Conservation (phyloP, 2,113 vertebrate species). For the Butastur rufipennis region DNA sequence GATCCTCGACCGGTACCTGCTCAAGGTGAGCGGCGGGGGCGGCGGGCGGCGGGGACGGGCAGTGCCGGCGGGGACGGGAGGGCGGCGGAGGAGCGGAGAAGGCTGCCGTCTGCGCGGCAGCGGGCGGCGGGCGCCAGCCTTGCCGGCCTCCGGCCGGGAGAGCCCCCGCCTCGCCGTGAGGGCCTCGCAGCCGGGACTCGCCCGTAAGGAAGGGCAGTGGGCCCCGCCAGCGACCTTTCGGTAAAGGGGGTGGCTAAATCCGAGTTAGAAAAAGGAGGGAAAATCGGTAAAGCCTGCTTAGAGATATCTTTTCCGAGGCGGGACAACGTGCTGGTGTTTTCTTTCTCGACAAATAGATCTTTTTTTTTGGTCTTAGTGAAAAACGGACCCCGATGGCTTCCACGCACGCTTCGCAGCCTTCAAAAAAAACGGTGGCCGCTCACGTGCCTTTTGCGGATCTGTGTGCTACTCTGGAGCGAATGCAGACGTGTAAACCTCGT, state of each 20-base stretch:
- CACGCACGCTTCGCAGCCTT: conserved; percentile 15
- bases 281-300: not conserved
- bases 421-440: conserved; percentile 79
- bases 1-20: too few species aligned
- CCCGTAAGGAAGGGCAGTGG: too few species aligned
- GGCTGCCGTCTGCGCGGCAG: not conserved
- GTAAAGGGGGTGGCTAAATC: not conserved
- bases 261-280: not conserved
- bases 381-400: conserved; percentile 59
- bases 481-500: conserved; percentile 85
- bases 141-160: accelerated
- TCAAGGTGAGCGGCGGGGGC: too few species aligned
- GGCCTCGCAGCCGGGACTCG: not conserved
- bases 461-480: conserved; percentile 87
- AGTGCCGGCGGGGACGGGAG: not conserved
- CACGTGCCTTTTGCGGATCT: conserved; percentile 90
- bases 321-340: accelerated
- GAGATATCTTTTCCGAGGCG: not conserved
- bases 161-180: accelerated
- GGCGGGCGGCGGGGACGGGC: too few species aligned
- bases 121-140: too few species aligned
- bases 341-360: not conserved
- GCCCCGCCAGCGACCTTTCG: not conserved
- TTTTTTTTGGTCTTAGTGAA: not conserved
- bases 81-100: too few species aligned